These are phyloP conservation scores for Himalopsyche anomala DNA, from an alignment of 2,888 invertebrate genomes.

Conservation along the genomic window DNA sequence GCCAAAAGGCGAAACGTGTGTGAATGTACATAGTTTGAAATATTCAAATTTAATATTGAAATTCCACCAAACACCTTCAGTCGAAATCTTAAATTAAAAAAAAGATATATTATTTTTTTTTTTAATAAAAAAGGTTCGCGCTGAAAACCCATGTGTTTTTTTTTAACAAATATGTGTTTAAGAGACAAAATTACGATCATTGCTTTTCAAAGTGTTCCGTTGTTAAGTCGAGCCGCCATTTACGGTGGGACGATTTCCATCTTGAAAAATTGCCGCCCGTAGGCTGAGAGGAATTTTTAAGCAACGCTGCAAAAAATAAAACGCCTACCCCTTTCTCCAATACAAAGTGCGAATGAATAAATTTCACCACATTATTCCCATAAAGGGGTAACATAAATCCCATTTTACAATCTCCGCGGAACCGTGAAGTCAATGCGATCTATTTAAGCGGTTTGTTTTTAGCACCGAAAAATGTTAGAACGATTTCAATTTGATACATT, in stretches of 20 bases:
- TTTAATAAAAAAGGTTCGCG: too few species aligned
- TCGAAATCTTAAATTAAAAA: too few species aligned
- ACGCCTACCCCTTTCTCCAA: neutral
- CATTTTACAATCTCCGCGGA: neutral
- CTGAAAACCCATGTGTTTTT: neutral
- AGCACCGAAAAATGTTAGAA: too few species aligned
- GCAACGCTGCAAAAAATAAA: slow-evolving; percentile 32
- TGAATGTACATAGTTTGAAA: too few species aligned
- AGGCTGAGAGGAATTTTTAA: slow-evolving; percentile 20
- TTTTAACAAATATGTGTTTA: neutral
- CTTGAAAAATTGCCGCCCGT: slow-evolving; percentile 13
- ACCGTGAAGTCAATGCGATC: slow-evolving; percentile 14
- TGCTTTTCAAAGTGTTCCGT: slow-evolving; percentile 19
- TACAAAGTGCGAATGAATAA: slow-evolving; percentile 42
- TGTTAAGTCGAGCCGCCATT: slow-evolving; percentile 23
- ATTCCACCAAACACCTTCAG: too few species aligned
- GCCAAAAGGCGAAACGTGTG: too few species aligned
- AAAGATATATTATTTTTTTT: too few species aligned
- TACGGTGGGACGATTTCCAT: slow-evolving; percentile 28
- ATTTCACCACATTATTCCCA: neutral
- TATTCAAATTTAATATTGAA: too few species aligned
- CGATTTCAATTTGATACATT: too few species aligned
- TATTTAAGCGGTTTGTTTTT: too few species aligned
- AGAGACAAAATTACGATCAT: slow-evolving; percentile 14
- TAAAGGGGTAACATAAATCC: slow-evolving; percentile 23